Evolutionary conservation across 2,113 vertebrate species (phyloP).

Genomic region (Eurypyga helias): DNA sequence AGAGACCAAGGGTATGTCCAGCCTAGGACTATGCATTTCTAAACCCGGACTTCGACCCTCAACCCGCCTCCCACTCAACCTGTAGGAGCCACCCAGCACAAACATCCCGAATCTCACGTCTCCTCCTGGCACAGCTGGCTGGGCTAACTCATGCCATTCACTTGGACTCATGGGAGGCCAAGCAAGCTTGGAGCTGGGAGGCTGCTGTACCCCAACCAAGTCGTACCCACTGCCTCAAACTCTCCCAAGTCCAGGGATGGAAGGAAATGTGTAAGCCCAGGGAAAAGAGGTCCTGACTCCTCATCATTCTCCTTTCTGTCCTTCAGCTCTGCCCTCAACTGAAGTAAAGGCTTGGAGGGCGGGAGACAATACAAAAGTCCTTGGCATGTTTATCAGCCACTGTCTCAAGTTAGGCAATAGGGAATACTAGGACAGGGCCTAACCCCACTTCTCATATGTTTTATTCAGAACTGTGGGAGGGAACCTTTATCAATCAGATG

Average conservation of each 20-base stretch:
- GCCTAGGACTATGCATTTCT: neutral
- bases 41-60: neutral
- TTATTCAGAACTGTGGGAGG: neutral
- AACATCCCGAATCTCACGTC: neutral
- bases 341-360: neutral
- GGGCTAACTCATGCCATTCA: neutral
- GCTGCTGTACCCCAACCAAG: neutral
- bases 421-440: neutral
- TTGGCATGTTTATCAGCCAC: neutral
- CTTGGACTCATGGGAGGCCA: fast-evolving
- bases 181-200: neutral
- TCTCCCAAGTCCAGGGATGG: neutral
- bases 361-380: neutral
- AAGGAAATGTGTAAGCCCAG: neutral
- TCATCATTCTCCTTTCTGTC: neutral
- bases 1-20: neutral
- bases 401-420: neutral
- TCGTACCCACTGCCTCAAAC: neutral
- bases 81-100: neutral
- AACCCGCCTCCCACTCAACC: neutral
- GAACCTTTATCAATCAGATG: neutral
- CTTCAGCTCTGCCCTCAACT: neutral
- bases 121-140: neutral
- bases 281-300: neutral
- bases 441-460: neutral